Conservation (phyloP, 2,113 vertebrate species). For the Excalfactoria chinensis region DNA sequence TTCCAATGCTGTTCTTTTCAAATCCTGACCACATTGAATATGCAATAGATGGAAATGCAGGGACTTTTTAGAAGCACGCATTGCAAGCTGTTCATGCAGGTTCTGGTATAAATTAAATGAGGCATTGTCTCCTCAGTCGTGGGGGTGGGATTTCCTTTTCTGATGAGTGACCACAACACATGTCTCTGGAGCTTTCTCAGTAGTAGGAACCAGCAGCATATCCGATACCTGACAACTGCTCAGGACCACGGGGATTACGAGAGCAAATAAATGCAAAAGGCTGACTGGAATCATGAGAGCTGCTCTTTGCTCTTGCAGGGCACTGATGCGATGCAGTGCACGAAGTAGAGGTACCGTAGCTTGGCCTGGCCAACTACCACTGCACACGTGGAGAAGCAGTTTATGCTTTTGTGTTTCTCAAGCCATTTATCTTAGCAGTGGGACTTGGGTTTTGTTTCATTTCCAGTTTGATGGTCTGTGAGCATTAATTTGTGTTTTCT, state of each 20-base stretch:
- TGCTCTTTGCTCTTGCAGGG: neutral
- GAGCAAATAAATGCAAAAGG: neutral
- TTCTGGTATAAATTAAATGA: neutral
- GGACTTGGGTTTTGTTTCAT: neutral
- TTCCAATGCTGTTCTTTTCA: neutral
- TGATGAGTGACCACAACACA: neutral
- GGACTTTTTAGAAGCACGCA: neutral
- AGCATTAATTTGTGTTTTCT: neutral
- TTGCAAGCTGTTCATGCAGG: neutral
- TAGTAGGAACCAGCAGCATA: neutral
- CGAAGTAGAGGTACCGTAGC: neutral
- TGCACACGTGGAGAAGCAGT: neutral
- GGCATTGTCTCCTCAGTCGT: neutral
- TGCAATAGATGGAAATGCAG: neutral
- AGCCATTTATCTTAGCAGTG: neutral
- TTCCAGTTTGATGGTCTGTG: neutral
- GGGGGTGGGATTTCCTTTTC: neutral
- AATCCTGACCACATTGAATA: neutral
- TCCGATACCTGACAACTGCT: neutral
- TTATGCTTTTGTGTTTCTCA: neutral
- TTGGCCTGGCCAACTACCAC: neutral
- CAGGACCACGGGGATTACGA: neutral
- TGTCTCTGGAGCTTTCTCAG: neutral
- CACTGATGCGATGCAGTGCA: neutral
- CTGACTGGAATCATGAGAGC: neutral